Base-by-base conservation (phyloP, 2,797 vertebrate species). In the Microchirus variegatus region DNA sequence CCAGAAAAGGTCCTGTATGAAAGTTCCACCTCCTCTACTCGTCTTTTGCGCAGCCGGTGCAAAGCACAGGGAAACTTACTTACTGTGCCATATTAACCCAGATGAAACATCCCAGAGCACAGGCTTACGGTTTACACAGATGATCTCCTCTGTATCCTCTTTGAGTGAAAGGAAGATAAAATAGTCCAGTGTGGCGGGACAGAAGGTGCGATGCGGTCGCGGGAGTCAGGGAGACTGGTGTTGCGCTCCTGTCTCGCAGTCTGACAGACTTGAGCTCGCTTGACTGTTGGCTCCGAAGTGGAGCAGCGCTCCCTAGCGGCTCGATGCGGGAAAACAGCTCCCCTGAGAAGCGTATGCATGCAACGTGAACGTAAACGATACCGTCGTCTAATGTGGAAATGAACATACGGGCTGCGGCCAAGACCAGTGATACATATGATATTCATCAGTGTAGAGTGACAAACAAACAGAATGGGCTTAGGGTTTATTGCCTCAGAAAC, bases 291-390 rank as follows among this genome's bases (percentile, higher is more conserved):
- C 65, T 73, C 44, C 15, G 60, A 79, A 80, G 89, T 65, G 77
- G 72, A 80, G 78, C 77, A 90, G 84, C 86, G 83, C 85, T 10
- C 51, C 74, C 75, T 71, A 63, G 82, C 67, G 90, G 71, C 9
- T 4, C 0, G 2, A 7, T 1, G 11, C 1, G 10, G 41, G 31
- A 31, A 31, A 31, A 64, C 50, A 35, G 3, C 61, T 18, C 56
- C 16, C 31, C 6, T 1, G 3, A 19, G 11, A 67, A 10, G 45
- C 0, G 40, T 26, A 42, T 43, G 63, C 46, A 46, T 31, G 31
- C 31, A 31, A 31, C 31, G 50, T 14, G 22, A 52, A 72, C 37
- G 58, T 46, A 59, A 79, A 75, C 49, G 61, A 84, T 63, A 57
- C 70, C 50, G 59, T 68, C 54, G 53, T 52, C 63, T 65, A 53